phyloP scores from a whole-genome alignment of 1,140 invertebrate species.

The Diachasmimorpha longicaudata region DNA sequence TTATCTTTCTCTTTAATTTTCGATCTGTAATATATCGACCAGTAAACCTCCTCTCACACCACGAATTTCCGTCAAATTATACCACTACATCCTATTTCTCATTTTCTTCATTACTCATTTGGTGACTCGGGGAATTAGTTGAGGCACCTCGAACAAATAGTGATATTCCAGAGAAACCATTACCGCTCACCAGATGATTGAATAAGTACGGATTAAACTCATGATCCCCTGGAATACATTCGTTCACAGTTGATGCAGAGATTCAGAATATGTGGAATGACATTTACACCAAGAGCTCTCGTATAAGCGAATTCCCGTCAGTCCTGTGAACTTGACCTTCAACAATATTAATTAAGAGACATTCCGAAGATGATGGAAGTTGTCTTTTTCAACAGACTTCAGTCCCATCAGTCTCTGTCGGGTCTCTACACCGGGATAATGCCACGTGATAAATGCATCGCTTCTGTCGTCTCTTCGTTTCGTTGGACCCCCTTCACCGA shows the following conservation, averaged over 20 bases:
- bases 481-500: neutral
- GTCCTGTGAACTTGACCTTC: neutral
- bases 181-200: neutral
- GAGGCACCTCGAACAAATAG: neutral
- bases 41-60: too few species aligned
- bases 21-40: too few species aligned
- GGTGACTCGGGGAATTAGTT: neutral
- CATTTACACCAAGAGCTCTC: too few species aligned
- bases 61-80: too few species aligned
- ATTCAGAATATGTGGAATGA: neutral
- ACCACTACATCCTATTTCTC: neutral
- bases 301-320: too few species aligned
- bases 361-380: neutral
- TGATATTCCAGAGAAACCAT: neutral
- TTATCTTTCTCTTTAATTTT: too few species aligned
- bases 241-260: neutral
- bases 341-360: conserved; percentile 3
- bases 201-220: neutral
- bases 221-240: neutral
- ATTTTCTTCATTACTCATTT: neutral
- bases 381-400: neutral
- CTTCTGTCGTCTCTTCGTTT: neutral
- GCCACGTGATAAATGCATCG: conserved; percentile 32
- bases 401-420: conserved; percentile 10
- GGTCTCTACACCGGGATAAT: conserved; percentile 27